Base-by-base conservation (phyloP, 2,113 vertebrate genomes). In the Furnarius figulus region DNA sequence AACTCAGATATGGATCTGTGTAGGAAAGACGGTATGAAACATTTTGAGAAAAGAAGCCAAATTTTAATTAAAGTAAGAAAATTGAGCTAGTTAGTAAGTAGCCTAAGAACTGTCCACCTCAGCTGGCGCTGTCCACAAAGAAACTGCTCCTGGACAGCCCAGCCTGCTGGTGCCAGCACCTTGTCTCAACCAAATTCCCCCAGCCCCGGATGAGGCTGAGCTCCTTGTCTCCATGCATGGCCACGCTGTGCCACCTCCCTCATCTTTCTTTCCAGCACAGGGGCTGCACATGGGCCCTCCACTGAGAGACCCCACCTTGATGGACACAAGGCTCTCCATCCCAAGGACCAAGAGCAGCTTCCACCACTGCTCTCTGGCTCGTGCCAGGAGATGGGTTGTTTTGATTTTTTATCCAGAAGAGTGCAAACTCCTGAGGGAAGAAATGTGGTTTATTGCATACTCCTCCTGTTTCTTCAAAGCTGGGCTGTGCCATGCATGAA, bases 401-500 rank as follows among this genome's bases (percentile, higher is more conserved):
- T 61, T 63, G 12, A 14, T 25, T 46, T 42, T 93, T 75, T 6
- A 85, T 68, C 56, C 53, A 58, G 65, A 79, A 46, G 61, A 85
- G 24, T 73, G 46, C 74, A 77, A 66, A 80, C 47, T 89, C 85
- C 81, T 31, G 63, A 85, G 75, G 82, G 70, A 75, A 87, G 44
- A 93, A 94, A 79, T 72, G 81, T 58, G 74, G 77, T 82, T 94
- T 95, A 72, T 37, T 75, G 66, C 66, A 76, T 71, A 63, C 56
- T 95, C 59, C 40, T 90, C 35, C 77, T 68, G 78, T 68, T 94
- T 84, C 84, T 92, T 85, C 91, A 87, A 89, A 81, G 74, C 53
- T 85, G 40, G 85, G 40, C 84, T 61, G 87, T 1, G 15, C 89
- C 63, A 31, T 7, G 15, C 80, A 71, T 61, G 73, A 50, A 68